Base-by-base conservation (phyloP, 2,797 vertebrate genomes). In the Mormyrus hasselquistii region DNA sequence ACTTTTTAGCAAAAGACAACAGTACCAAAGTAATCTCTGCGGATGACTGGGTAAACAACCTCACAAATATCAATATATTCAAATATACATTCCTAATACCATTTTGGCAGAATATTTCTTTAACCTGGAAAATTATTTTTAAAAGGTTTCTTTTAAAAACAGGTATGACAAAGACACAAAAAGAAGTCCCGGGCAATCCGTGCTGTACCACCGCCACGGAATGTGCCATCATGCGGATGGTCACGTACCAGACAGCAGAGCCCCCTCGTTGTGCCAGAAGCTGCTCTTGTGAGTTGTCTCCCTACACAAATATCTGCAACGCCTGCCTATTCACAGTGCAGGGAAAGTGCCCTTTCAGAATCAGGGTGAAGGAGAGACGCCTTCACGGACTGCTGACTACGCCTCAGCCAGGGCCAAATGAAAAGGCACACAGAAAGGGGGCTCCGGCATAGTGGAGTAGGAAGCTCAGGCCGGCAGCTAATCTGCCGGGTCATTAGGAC, bases 351-450 rank as follows among this genome's bases (percentile, higher is more conserved):
- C 94, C 94, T 94, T 94, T 95, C 95, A 96, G 96, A 97, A 97
- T 97, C 96, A 96, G 95, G 95, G 96, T 95, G 95, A 94, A 94
- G 95, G 95, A 94, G 92, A 97, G 96, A 97, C 96, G 97, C 97
- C 97, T 99, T 99, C 97, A 99, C 96, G 96, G 98, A 96, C 98
- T 96, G 96, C 94, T 98, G 97, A 94, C 96, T 97, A 96, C 95
- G 95, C 96, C 95, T 98, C 95, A 88, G 94, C 96, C 95, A 95
- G 96, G 94, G 93, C 49, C 50, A 87, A 38, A 41, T 16, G 44
- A 38, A 87, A 34, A 59, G 50, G 52, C 25, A 57, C 22, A 87
- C 2, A 89, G 25, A 88, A 86, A 25, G 44, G 47, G 79, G 41
- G 91, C 91, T 92, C 47, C 9, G 55, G 94, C 82, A 94, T 95